Percentiles rank a stretch among this genome's conserved stretches.
Conservation (phyloP, 2,113 vertebrate species). For the Marcusenius ussheri region DNA sequence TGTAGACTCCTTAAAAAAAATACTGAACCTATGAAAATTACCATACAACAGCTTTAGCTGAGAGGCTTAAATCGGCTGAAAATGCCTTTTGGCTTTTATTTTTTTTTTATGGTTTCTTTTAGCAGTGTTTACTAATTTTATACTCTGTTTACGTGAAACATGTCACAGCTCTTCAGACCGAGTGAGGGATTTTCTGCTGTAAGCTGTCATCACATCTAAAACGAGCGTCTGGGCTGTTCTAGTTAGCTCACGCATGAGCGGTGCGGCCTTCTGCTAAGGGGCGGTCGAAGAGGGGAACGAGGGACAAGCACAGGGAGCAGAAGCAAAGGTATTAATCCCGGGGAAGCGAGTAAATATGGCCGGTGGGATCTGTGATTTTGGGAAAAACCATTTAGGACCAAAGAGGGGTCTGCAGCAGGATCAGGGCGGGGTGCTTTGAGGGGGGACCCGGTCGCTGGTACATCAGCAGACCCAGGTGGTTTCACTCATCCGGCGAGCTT, state of each 20-base stretch:
- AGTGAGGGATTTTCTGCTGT: background rate
- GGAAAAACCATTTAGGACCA: background rate
- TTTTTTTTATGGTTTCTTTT: background rate
- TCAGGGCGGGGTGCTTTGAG: background rate
- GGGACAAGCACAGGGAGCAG: background rate
- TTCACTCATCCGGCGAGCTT: background rate
- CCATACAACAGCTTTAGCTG: background rate
- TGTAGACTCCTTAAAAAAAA: no score
- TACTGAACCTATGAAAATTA: background rate
- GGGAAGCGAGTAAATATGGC: background rate
- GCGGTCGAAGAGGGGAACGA: background rate
- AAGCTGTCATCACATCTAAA: background rate
- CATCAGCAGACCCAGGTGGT: background rate
- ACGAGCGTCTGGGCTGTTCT: background rate
- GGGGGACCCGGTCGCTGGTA: background rate
- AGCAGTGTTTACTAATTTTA: constrained; percentile 9
- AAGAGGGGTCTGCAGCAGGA: background rate
- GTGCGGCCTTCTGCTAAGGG: background rate
- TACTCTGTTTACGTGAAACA: background rate
- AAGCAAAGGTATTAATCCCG: background rate
- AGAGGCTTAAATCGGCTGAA: background rate
- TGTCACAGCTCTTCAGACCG: background rate
- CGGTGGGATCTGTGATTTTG: background rate
- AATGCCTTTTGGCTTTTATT: background rate
- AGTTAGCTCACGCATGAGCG: background rate